Percentiles rank a stretch among this genome's conserved stretches.
These are phyloP conservation scores for Epinotia bilunana DNA, from an alignment of 2,888 invertebrate species.

Conservation along the genomic window DNA sequence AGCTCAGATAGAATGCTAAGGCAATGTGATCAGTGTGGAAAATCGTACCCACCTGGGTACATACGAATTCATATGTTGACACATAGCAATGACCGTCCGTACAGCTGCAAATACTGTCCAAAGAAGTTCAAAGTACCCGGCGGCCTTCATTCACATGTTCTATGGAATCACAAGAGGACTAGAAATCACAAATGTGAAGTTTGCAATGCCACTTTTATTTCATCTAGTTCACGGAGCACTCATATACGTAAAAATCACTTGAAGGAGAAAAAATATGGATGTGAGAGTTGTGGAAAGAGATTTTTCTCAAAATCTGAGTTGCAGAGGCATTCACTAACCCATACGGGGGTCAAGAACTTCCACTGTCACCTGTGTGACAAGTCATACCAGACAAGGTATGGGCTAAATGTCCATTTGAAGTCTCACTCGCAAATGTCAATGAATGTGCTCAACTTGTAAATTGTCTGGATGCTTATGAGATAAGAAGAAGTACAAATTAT, in stretches of 20 bases:
- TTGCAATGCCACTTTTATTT: constrained; percentile 78
- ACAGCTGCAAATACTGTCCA: constrained; percentile 78
- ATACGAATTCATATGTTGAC: constrained; percentile 79
- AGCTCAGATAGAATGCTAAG: constrained; percentile 64
- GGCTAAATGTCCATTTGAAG: constrained; percentile 78
- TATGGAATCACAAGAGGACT: constrained; percentile 79
- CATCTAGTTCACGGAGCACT: constrained; percentile 75
- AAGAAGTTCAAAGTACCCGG: constrained; percentile 80
- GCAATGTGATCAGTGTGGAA: constrained; percentile 81
- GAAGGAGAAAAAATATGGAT: constrained; percentile 78
- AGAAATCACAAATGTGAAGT: constrained; percentile 79
- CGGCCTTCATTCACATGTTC: constrained; percentile 74
- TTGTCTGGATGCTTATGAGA: constrained; percentile 1
- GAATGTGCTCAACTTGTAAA: constrained; percentile 42
- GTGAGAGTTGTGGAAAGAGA: constrained; percentile 76
- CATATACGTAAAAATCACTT: constrained; percentile 79
- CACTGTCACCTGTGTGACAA: constrained; percentile 80
- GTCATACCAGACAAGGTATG: constrained; percentile 79
- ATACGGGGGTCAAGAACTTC: constrained; percentile 80
- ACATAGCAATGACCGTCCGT: constrained; percentile 71
- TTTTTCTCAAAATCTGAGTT: constrained; percentile 79
- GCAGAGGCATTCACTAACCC: constrained; percentile 75
- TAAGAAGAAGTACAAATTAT: constrained; percentile 14
- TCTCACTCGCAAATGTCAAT: constrained; percentile 63
- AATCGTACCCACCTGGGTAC: constrained; percentile 79